Evolutionary conservation across 2,888 invertebrate species (phyloP).

Genomic region (Cantharis flavilabris): DNA sequence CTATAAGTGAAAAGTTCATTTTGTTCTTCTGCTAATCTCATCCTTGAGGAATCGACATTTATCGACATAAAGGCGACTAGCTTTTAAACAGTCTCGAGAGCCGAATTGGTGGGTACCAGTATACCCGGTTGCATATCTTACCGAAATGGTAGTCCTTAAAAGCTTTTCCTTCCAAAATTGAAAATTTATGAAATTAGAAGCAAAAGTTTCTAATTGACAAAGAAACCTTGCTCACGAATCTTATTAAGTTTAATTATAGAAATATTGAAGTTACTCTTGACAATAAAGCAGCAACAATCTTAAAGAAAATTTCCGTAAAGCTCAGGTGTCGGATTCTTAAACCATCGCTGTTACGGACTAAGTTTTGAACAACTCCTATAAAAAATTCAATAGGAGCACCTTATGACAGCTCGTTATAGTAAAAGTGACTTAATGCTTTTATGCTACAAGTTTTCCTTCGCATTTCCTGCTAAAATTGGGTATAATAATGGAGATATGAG

Average conservation of each 20-base stretch:
- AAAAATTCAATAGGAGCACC: slow-evolving; percentile 29
- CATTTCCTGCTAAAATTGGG: neutral
- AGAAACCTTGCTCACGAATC: neutral
- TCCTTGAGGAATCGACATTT: too few relatives aligned
- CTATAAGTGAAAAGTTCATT: too few relatives aligned
- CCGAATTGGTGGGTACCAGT: too few relatives aligned
- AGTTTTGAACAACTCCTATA: slow-evolving; percentile 31
- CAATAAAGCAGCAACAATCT: slow-evolving; percentile 19
- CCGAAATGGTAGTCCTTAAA: neutral
- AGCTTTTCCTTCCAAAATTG: neutral
- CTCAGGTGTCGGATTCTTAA: slow-evolving; percentile 30
- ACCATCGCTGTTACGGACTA: slow-evolving; percentile 26
- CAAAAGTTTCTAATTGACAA: neutral
- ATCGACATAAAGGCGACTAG: too few relatives aligned
- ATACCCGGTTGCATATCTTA: too few relatives aligned
- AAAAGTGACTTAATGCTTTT: slow-evolving; percentile 27
- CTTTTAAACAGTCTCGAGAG: too few relatives aligned
- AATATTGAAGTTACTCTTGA: slow-evolving; percentile 13
- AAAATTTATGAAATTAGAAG: neutral
- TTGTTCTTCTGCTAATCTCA: too few relatives aligned
- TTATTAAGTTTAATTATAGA: slow-evolving; percentile 11
- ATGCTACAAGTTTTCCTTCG: neutral
- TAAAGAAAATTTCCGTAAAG: slow-evolving; percentile 2
- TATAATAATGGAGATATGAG: neutral
- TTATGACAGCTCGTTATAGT: slow-evolving; percentile 26